Evolutionary conservation across 2,797 vertebrate genomes (phyloP), one percentile per base, ranked within the genome.

Genomic region (Mormyrus proboscirostris): DNA sequence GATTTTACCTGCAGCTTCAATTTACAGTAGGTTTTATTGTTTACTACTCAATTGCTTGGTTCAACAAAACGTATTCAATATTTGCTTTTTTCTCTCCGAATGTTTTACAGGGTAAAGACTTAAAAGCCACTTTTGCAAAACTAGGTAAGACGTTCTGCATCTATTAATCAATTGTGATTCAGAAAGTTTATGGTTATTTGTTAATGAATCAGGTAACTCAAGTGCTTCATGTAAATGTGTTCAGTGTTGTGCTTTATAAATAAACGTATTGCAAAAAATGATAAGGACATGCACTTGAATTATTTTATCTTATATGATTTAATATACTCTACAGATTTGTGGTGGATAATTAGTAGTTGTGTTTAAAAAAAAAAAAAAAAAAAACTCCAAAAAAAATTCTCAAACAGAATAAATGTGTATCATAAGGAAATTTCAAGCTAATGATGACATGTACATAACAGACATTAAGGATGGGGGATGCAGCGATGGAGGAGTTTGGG

Each of bases 401-500:
- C 33, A 76, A 25, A 76, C 29, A 5, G 69, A 41, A 41, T 76
- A 19, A 14, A 73, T 73, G 4, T 16, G 4, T 73, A 38, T 73
- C 5, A 38, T 73, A 38, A 14, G 33, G 10, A 73, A 16, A 76
- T 2, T 19, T 2, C 69, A 76, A 76, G 69, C 29, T 76, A 16
- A 76, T 76, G 38, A 83, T 49, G 19, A 50, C 19, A 83, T 83
- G 19, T 49, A 12, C 1, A 22, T 73, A 12, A 88, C 86, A 88
- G 87, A 88, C 44, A 10, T 69, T 25, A 73, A 69, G 4, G 2
- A 92, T 92, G 91, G 90, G 90, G 9, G 92, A 92, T 22, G 84
- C 90, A 2, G 93, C 92, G 86, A 93, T 95, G 94, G 73, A 94
- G 0, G 94, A 94, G 0, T 96, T 95, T 86, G 96, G 96, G 88